phyloP scores from a whole-genome alignment of 2,113 vertebrate genomes.

The Lasiurus cinereus region DNA sequence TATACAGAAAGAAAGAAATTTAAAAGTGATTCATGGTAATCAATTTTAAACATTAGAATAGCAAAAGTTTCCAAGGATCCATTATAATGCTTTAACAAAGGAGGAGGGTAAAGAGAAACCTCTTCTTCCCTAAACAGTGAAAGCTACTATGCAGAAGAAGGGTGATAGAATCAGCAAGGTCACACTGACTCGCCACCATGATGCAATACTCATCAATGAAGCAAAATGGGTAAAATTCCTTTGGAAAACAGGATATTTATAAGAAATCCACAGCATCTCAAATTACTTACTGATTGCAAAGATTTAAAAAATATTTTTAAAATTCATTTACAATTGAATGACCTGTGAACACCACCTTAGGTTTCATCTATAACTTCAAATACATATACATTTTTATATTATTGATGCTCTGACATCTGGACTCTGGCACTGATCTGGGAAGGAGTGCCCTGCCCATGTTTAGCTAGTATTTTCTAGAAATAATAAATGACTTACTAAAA shows the following conservation, averaged over 20 bases:
- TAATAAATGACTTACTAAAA: neutral
- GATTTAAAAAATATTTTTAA: neutral
- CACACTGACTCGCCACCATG: rapidly evolving
- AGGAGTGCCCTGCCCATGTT: neutral
- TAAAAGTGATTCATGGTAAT: neutral
- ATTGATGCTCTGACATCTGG: neutral
- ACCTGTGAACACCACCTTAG: neutral
- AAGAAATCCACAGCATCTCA: neutral
- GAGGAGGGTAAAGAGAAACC: neutral
- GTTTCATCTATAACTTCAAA: neutral
- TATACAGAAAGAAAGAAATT: neutral
- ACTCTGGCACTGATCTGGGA: neutral
- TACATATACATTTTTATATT: neutral
- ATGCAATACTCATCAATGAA: neutral
- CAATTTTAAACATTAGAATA: neutral
- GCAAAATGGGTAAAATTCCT: neutral
- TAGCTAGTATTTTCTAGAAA: neutral
- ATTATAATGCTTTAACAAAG: neutral
- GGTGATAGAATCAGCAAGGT: neutral
- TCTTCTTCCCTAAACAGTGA: slow-evolving; percentile 1
- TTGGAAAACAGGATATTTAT: neutral
- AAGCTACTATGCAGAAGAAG: neutral
- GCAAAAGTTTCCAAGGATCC: neutral
- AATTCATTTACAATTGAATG: neutral
- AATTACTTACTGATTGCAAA: neutral